Conservation (phyloP, 2,113 vertebrate genomes). For the Corythornis vintsioides region DNA sequence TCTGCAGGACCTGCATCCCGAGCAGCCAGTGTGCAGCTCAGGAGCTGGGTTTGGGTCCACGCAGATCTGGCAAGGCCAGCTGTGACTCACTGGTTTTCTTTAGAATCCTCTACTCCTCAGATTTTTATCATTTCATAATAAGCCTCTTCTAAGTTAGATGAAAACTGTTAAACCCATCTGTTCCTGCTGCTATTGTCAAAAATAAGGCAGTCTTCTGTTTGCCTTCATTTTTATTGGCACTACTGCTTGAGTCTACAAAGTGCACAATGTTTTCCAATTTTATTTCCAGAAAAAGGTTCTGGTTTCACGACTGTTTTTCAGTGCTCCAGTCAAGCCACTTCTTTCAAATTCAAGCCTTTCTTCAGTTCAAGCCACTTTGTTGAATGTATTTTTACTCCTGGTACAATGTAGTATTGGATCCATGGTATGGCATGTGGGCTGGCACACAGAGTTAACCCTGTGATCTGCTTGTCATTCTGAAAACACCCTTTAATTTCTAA, state of each 20-base stretch:
- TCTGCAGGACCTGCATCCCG: neutral
- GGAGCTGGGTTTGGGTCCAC: neutral
- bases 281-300: constrained; percentile 33
- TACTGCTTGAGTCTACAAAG: neutral
- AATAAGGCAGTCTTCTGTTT: constrained; percentile 25
- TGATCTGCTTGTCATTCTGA: neutral
- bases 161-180: constrained; percentile 51
- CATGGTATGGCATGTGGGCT: neutral
- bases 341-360: too few relatives aligned
- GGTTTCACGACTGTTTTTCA: constrained; percentile 3
- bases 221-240: constrained; percentile 45
- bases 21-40: neutral
- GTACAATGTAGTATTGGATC: neutral
- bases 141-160: neutral
- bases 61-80: constrained; percentile 18
- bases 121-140: constrained; percentile 47
- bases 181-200: constrained; percentile 24
- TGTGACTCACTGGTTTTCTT: constrained; percentile 48
- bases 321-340: neutral
- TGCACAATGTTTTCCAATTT: constrained; percentile 38
- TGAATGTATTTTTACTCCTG: neutral
- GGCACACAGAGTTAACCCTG: neutral
- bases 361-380: neutral
- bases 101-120: constrained; percentile 21
- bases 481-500: neutral